Evolutionary conservation across 2,888 invertebrate species (phyloP).

Genomic region (Agrilus biguttatus): DNA sequence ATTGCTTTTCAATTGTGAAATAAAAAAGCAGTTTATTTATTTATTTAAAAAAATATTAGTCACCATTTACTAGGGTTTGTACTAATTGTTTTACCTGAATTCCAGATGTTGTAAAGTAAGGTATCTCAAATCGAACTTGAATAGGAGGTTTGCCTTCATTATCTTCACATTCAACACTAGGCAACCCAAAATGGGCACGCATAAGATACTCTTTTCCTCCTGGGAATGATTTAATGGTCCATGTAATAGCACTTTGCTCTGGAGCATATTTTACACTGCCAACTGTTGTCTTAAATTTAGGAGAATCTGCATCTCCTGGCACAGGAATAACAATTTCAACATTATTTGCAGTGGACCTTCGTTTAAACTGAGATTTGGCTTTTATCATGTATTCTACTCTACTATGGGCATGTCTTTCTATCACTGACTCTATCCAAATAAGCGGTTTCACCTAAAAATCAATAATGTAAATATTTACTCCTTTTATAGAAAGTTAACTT

Average conservation of each 20-base stretch:
- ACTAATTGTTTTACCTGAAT: constrained; percentile 59
- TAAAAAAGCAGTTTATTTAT: too few relatives aligned
- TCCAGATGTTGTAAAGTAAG: constrained; percentile 96
- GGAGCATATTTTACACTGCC: constrained; percentile 96
- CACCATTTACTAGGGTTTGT: constrained; percentile 2
- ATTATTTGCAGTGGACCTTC: constrained; percentile 95
- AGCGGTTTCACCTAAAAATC: constrained; percentile 59
- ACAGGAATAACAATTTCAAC: constrained; percentile 96
- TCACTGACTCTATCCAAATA: constrained; percentile 98
- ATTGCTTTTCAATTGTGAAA: too few relatives aligned
- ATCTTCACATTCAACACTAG: constrained; percentile 90
- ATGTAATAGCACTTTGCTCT: constrained; percentile 90
- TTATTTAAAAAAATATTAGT: too few relatives aligned
- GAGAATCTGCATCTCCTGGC: constrained; percentile 93
- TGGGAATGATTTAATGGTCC: constrained; percentile 95
- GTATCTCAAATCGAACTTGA: constrained; percentile 97
- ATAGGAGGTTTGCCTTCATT: constrained; percentile 94
- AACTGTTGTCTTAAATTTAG: constrained; percentile 94
- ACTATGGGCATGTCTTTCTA: constrained; percentile 93
- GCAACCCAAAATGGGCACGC: constrained; percentile 95
- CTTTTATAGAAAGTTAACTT: constrained; percentile 1
- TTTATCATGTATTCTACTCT: constrained; percentile 99
- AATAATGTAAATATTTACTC: background rate
- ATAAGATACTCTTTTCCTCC: constrained; percentile 97
- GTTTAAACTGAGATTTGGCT: constrained; percentile 95